Conservation (phyloP, 2,113 vertebrate species). For the Megaleporinus macrocephalus region DNA sequence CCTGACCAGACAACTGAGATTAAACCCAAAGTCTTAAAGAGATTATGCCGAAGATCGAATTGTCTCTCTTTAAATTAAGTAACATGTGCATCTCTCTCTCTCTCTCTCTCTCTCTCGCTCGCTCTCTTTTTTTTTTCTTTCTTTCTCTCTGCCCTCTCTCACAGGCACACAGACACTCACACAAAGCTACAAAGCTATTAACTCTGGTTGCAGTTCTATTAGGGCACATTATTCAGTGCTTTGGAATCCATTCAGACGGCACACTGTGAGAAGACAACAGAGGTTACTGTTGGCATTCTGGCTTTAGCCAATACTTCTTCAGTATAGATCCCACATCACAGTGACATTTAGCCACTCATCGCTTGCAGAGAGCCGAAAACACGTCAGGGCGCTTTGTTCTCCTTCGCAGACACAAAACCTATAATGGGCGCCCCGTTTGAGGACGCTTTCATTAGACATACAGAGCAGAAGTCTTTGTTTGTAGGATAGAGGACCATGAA, state of each 20-base stretch:
- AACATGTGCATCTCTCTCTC: constrained; percentile 19
- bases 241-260: constrained; percentile 37
- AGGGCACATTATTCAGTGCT: constrained; percentile 41
- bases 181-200: constrained; percentile 33
- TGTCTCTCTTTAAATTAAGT: constrained; percentile 28
- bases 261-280: constrained; percentile 44
- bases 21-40: constrained; percentile 14
- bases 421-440: constrained; percentile 19
- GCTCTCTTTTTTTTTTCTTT: background rate
- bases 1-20: constrained; percentile 26
- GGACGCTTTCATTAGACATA: background rate
- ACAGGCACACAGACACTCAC: constrained; percentile 3
- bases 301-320: constrained; percentile 40
- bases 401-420: constrained; percentile 46
- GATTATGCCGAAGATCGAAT: constrained; percentile 26
- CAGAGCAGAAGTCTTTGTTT: background rate
- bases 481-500: constrained; percentile 14
- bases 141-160: background rate
- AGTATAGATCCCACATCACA: constrained; percentile 36
- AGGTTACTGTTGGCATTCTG: constrained; percentile 51
- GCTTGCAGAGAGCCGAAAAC: constrained; percentile 44
- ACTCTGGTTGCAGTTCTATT: constrained; percentile 37
- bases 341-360: constrained; percentile 50
- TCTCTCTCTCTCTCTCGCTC: background rate
- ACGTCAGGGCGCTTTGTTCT: constrained; percentile 38